Evolutionary conservation across 1,140 invertebrate species (phyloP).

Genomic region (Drosophila nikananu): DNA sequence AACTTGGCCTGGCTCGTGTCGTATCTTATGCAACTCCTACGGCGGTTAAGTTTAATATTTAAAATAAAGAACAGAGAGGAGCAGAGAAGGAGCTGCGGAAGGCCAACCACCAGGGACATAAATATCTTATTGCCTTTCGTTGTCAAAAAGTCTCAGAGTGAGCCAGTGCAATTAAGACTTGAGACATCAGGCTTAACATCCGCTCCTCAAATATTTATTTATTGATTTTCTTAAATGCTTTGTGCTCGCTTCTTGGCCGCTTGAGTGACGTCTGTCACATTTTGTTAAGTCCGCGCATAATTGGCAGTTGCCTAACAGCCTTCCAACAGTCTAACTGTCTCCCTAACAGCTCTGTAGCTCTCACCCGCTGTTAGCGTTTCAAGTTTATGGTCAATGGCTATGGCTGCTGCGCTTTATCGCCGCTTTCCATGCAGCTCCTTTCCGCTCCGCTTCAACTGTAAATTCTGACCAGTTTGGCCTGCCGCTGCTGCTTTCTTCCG

Average conservation of each 20-base stretch:
- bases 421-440: slow-evolving; percentile 30
- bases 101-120: slow-evolving; percentile 28
- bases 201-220: slow-evolving; percentile 64
- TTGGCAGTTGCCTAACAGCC: slow-evolving; percentile 32
- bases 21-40: slow-evolving; percentile 43
- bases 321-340: slow-evolving; percentile 1
- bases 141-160: slow-evolving; percentile 13
- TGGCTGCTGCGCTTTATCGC: slow-evolving; percentile 12
- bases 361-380: slow-evolving; percentile 34
- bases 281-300: slow-evolving; percentile 55
- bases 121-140: slow-evolving; percentile 63
- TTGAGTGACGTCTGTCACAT: slow-evolving; percentile 75
- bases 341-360: slow-evolving; percentile 19
- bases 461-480: slow-evolving; percentile 34
- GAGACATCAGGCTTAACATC: slow-evolving; percentile 45
- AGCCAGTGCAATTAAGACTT: slow-evolving; percentile 43
- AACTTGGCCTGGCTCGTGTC: slow-evolving; percentile 24
- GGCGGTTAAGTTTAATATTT: slow-evolving; percentile 64
- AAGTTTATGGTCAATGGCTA: slow-evolving; percentile 50
- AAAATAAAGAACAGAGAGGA: slow-evolving; percentile 23
- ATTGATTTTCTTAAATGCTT: slow-evolving; percentile 76
- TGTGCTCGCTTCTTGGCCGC: slow-evolving; percentile 51
- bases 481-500: slow-evolving; percentile 11
- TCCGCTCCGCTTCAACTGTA: slow-evolving; percentile 20
- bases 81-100: not conserved